Base-by-base conservation (phyloP, 1,140 invertebrate species). In the Aphaenogaster floridana region DNA sequence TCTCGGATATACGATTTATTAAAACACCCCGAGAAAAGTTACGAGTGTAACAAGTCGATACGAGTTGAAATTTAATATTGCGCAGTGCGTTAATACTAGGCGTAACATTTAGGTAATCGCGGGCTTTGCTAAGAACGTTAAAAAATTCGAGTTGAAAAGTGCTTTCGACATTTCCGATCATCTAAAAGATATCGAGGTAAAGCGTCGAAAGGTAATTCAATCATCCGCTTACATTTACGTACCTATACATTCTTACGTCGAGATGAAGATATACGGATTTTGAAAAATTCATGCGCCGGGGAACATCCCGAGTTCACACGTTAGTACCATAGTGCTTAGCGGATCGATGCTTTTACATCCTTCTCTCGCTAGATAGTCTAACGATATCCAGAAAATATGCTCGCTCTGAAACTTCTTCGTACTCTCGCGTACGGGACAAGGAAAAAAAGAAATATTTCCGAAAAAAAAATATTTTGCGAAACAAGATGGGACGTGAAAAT, bases 341-440 rank as follows among this genome's bases (percentile, higher is more conserved):
- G 84, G 91, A 93, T 93, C 93, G 89, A 94, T 93, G 92, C 93
- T 93, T 94, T 89, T 85, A 93, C 87, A 91, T n/a, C 8, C 39
- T 15, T 63, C 17, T 78, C 28, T 71, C 61, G 86, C 83, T 89
- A 88, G 81, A 78, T 88, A 88, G 72, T 88, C 21, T 48, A 61
- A 66, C 63, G 78, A 83, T 72, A 88, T 72, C 57, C 64, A 71
- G 77, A 89, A 57, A 86, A 90, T 72, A 42, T 80, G 79, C 63
- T 85, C 50, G 39, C n/a, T 72, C 72, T 64, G 13, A 34, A 81
- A 48, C 21, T 57, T 57, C 7, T n/a, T 8, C 42, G 28, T 28
- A 28, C 28, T 28, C 28, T 28, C 0, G 28, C 28, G 69, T 42
- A 21, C 66, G 28, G 13, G 4, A 34, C 21, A n/a, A 59, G 9